Base-by-base conservation (phyloP, 2,113 vertebrate species). In the Progne subis region DNA sequence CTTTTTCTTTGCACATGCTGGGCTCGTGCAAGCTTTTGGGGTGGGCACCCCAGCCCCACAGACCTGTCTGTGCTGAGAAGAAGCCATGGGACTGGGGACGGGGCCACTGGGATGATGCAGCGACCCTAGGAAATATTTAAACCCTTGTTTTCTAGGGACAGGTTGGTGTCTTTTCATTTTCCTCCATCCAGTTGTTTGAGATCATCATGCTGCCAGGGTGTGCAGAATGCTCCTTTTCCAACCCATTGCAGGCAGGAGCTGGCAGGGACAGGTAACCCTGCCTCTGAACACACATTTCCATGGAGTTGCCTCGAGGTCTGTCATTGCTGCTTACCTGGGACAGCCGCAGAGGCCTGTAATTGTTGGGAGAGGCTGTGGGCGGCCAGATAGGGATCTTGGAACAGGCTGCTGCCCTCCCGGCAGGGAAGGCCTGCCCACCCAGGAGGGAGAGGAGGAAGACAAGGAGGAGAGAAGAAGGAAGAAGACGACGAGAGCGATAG, bases 201-300 rank as follows among this genome's bases (percentile, higher is more conserved):
- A 25, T 57, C 0, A 0, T 34, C 11, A 1, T 0, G 0, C 41
- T 63, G 56, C 39, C 0, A 0, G 46, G 17, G 55, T 5, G 0
- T 28, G 85, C 6, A 8, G 82, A 67, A 77, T 74, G 82, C 41
- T 77, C 49, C 43, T 90, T 41, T 65, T 6, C 37, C 59, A 61
- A 19, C 17, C 37, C 59, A 28, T 18, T 39, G 11, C 31, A n/a
- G 68, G 76, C 55, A 59, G 86, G 43, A 74, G 72, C 0, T 46
- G 55, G 50, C 82, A 34, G 41, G 78, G 65, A 16, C 29, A 55
- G 95, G 69, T 43, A 86, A 70, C 83, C 71, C 82, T 87, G 91
- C 43, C 55, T 74, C 43, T 26, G 63, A 89, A 91, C 29, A 70
- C 88, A 47, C 46, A 80, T 92, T 94, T 92, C 84, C 70, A 29